These are phyloP conservation scores for Clarias pachynema DNA, from an alignment of 2,797 vertebrate genomes.

Conservation along the genomic window DNA sequence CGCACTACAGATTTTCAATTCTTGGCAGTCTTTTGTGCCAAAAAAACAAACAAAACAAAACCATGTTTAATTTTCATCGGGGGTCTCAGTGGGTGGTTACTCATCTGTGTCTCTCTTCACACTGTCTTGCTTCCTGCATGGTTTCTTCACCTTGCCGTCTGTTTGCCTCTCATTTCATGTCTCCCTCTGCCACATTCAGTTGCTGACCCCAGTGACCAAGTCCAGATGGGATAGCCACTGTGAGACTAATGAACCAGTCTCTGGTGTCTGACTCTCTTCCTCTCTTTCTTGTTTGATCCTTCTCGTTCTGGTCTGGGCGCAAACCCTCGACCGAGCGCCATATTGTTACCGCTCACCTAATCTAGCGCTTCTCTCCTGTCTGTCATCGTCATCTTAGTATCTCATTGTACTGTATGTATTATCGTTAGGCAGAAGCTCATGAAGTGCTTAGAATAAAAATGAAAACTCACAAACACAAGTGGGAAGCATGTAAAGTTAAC, in stretches of 20 bases:
- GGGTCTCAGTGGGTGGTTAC: conserved; percentile 27
- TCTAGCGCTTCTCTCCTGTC: background rate
- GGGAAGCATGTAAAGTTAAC: background rate
- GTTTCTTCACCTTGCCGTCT: conserved; percentile 39
- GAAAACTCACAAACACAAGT: background rate
- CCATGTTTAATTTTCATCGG: conserved; percentile 28
- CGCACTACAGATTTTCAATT: background rate
- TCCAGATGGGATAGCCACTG: conserved; percentile 55
- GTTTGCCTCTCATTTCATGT: conserved; percentile 21
- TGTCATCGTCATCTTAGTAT: background rate
- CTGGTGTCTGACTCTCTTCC: conserved; percentile 43
- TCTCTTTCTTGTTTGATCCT: conserved; percentile 37
- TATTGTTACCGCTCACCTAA: conserved; percentile 36
- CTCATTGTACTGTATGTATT: too few species aligned
- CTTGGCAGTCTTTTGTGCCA: background rate
- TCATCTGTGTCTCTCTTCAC: conserved; percentile 34
- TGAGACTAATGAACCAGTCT: conserved; percentile 59
- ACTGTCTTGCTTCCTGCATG: conserved; percentile 25
- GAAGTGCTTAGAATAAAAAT: background rate
- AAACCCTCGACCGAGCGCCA: conserved; percentile 38
- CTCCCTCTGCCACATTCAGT: conserved; percentile 37
- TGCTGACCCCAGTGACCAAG: conserved; percentile 41
- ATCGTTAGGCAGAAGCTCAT: background rate
- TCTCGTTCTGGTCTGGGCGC: conserved; percentile 24
- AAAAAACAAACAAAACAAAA: background rate